Evolutionary conservation across 1,140 invertebrate genomes (phyloP).

Genomic region (Lordiphosa stackelbergi): DNA sequence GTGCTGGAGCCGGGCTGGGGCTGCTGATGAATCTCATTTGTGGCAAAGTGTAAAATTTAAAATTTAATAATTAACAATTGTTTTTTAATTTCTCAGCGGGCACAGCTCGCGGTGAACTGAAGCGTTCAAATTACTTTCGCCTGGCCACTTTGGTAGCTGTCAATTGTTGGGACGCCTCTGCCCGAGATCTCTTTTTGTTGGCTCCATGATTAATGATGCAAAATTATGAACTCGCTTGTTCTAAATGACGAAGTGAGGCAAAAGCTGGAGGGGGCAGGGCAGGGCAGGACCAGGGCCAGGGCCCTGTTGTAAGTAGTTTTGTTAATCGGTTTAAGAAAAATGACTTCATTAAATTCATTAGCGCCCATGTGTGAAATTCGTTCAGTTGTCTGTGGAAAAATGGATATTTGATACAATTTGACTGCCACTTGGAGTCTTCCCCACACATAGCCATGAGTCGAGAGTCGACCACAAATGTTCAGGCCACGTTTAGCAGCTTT

Average conservation of each 20-base stretch:
- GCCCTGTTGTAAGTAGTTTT: slow-evolving; percentile 64
- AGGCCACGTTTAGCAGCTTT: slow-evolving; percentile 16
- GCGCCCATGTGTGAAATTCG: slow-evolving; percentile 76
- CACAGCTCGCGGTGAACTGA: slow-evolving; percentile 17
- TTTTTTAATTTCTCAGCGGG: slow-evolving; percentile 65
- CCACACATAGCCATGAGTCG: slow-evolving; percentile 13
- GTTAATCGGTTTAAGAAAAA: slow-evolving; percentile 76
- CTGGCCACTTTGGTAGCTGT: slow-evolving; percentile 49
- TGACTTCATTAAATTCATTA: slow-evolving; percentile 77
- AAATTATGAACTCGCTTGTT: slow-evolving; percentile 77
- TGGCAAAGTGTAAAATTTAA: slow-evolving; percentile 70
- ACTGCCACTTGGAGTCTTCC: slow-evolving; percentile 13
- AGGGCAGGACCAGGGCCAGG: neutral
- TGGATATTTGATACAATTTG: slow-evolving; percentile 3
- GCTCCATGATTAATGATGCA: slow-evolving; percentile 69
- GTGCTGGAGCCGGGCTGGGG: slow-evolving; percentile 2
- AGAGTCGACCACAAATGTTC: slow-evolving; percentile 17
- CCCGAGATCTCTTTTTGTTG: slow-evolving; percentile 60
- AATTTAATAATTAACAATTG: slow-evolving; percentile 76
- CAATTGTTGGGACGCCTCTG: slow-evolving; percentile 29
- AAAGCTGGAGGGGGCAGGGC: neutral
- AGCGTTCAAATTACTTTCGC: slow-evolving; percentile 62
- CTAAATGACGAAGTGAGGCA: slow-evolving; percentile 42
- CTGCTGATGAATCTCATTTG: slow-evolving; percentile 48
- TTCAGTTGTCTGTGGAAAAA: slow-evolving; percentile 52